Evolutionary conservation across 92 coral and sea anemone genomes (phyloP), one percentile per base, ranked within the genome.

Genomic region (Diadumene lineata): DNA sequence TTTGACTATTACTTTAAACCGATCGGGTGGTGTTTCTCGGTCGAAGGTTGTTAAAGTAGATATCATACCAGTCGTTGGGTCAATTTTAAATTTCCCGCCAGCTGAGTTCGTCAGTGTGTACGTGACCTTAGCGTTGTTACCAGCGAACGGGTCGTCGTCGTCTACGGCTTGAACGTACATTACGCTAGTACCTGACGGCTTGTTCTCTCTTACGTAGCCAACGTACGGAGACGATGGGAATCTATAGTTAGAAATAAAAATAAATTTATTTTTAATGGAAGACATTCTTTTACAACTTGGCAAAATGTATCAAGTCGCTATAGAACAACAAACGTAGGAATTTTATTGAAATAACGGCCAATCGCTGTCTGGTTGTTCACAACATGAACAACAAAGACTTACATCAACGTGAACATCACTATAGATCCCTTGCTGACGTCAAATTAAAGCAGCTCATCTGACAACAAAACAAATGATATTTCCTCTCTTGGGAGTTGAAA

Each of bases 81-180:
- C 74, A 50, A 89, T 89, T 30, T 31, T 62, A 69, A 89, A 85
- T 62, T 80, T 72, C 22, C 78, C 88, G 66, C 71, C 84, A 0
- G 94, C 94, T 23, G 75, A 68, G 55, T 82, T 83, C 24, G 78
- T 85, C 9, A 89, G 81, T 8, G 68, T 43, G 85, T 89, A 89
- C 9, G 68, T 56, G 38, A 89, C 53, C 15, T 82, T 60, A 17
- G 94, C 89, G 83, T 89, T 89, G 21, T 71, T 82, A 0, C 72
- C 81, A 1, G 76, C 57, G 26, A 68, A 64, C 24, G 94, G 94
- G 55, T 89, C 94, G 60, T 81, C 86, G 16, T 80, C 84, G 53
- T 89, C 94, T 16, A 89, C 80, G n/a, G 93, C 93, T 38, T 82
- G 83, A 6, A 89, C 43, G 53, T 85, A 86, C 69, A 86, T 73